Base-by-base conservation (phyloP, 1,140 invertebrate species). In the Ostrea denselamellosa region DNA sequence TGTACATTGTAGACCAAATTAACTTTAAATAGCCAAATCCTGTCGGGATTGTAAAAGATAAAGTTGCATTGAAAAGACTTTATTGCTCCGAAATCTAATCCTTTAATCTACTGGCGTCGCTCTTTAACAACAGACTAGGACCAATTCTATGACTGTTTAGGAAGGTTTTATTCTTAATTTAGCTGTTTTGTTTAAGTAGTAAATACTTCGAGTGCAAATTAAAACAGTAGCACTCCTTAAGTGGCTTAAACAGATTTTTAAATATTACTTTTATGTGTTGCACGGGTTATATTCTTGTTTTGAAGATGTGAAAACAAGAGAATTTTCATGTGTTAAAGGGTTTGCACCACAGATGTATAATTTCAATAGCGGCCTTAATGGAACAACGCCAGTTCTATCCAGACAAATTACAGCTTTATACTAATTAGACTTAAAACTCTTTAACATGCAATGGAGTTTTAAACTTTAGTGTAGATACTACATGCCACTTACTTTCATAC, bases 21-120 rank as follows among this genome's bases (percentile, higher is more conserved):
- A 77, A 77, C 68, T 77, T 77, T 77, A 77, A 77, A 77, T 77
- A 77, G 28, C 68, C 10, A 77, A 77, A 77, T 77, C 68, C 68
- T 10, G 68, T 77, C 9, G 25, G 68, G 68, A 77, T 77, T 77
- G 68, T 77, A 77, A 28, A 22, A 77, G 12, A 77, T 77, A 25
- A 71, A 71, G 65, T 28, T 28, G 22, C 10, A 34, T 25, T 28
- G 14, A 77, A 77, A 77, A 77, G 68, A 77, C 14, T 77, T 77
- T 17, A 34, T 22, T 25, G 9, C 9, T 77, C 34, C 68, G 9
- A 77, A 34, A 77, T 25, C 68, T 77, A 77, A 77, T 77, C 68
- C 12, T 34, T 77, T 77, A 77, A 77, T 77, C 68, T 77, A 77
- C 12, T 77, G 68, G 68, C 68, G 68, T 77, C 68, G 68, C 9